Evolutionary conservation across 1,140 invertebrate genomes (phyloP).

Genomic region (Oedothorax gibbosus): DNA sequence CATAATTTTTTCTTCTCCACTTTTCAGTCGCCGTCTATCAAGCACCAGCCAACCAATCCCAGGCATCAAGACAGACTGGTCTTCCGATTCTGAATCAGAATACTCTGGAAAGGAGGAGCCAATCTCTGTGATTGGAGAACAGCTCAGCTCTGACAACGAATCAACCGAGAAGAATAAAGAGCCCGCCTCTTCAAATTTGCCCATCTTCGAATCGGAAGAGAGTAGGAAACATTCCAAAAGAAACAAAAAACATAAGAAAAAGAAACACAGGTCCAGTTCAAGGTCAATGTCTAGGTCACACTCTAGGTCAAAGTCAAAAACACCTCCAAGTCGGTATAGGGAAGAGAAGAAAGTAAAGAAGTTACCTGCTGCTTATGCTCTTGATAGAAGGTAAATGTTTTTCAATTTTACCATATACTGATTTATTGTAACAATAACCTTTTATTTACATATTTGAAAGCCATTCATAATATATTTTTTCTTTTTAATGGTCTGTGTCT

Average conservation of each 20-base stretch:
- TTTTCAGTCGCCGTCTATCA: neutral
- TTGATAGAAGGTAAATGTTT: neutral
- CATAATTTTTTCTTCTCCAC: neutral
- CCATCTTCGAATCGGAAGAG: no score
- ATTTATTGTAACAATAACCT: neutral
- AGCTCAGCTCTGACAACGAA: constrained; percentile 21
- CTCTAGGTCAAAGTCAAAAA: constrained; percentile 17
- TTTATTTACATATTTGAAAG: neutral
- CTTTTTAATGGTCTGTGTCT: neutral
- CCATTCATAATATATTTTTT: neutral
- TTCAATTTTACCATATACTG: neutral
- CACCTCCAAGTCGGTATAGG: neutral
- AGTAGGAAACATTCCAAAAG: neutral
- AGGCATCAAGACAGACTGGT: constrained; percentile 4
- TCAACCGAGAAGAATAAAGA: neutral
- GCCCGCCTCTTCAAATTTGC: neutral
- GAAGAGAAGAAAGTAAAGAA: constrained; percentile 43
- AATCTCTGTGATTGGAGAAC: constrained; percentile 16
- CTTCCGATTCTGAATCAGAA: neutral
- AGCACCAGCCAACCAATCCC: neutral
- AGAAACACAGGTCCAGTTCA: constrained; percentile 10
- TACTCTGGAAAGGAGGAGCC: constrained; percentile 36
- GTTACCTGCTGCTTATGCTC: constrained; percentile 39
- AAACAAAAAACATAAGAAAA: constrained; percentile 5
- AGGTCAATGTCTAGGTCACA: constrained; percentile 21